Conservation (phyloP, 2,797 vertebrate genomes). For the Scolopax bukidnonensis region DNA sequence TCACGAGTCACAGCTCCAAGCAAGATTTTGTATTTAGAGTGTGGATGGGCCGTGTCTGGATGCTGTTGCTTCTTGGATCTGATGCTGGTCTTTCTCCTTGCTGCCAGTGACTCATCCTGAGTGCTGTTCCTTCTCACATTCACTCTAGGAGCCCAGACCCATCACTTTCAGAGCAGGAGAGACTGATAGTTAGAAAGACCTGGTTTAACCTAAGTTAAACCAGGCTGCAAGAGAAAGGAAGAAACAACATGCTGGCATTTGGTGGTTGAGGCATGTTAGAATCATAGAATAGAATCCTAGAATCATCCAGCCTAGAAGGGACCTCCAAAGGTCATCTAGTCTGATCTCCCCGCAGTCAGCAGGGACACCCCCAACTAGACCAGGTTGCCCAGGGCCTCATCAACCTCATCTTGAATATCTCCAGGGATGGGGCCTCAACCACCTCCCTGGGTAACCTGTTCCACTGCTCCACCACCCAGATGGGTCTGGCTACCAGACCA, state of each 20-base stretch:
- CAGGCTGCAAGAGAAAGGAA: neutral
- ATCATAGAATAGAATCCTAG: too few relatives aligned
- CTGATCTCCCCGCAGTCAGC: too few relatives aligned
- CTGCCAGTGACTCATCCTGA: neutral
- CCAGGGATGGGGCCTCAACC: too few relatives aligned
- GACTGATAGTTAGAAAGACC: neutral
- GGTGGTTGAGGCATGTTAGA: neutral
- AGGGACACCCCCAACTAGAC: too few relatives aligned
- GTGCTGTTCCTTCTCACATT: neutral
- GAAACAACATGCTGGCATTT: neutral
- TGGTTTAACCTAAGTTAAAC: neutral
- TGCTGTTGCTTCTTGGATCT: neutral
- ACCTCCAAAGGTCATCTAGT: too few relatives aligned
- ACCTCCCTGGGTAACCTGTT: too few relatives aligned
- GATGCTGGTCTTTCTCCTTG: neutral
- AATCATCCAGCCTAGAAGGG: too few relatives aligned
- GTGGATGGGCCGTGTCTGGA: neutral
- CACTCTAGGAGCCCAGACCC: neutral
- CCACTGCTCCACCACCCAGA: too few relatives aligned
- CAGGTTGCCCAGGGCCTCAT: too few relatives aligned
- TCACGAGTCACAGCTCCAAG: neutral
- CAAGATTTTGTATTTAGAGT: neutral
- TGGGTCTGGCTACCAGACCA: neutral
- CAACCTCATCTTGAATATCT: too few relatives aligned
- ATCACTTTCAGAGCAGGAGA: neutral